Base-by-base conservation (phyloP, 2,113 vertebrate species). In the Tragelaphus imberbis region DNA sequence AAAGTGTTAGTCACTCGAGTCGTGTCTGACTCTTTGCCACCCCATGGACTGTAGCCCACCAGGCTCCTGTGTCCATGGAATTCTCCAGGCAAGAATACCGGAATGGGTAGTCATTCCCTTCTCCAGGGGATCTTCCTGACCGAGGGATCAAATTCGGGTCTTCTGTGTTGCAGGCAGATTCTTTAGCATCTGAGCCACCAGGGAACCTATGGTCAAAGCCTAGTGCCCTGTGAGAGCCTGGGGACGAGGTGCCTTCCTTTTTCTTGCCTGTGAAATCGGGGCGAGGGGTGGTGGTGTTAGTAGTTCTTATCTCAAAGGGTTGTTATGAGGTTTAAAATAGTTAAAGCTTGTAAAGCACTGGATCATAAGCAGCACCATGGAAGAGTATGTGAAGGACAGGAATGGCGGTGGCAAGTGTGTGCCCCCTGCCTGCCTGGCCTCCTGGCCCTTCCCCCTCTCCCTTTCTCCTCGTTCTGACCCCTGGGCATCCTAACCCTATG, bases 341-440 rank as follows among this genome's bases (percentile, higher is more conserved):
- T 47, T n/a, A 28, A 30, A 53, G 21, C 25, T 75, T 53, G 14
- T 2, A 16, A 68, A 61, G 91, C 25, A 6, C 17, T 61, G 61
- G n/a, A 8, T 84, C 36, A 3, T 2, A 14, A 82, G 75, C 44
- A 4, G 21, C 12, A 15, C 51, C 51, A 7, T 0, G 0, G 36
- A 2, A 51, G n/a, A 23, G 7, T 63, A 30, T 8, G 47, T 30
- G 61, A 17, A 40, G n/a, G 53, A 10, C 8, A 4, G 56, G 47
- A 40, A 1, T 21, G 49, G 63, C 2, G 47, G 36, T 63, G 68
- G 47, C 0, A 0, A 40, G 36, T 2, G 28, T 19, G 59, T 7
- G 30, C 6, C 44, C 53, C 80, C n/a, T 2, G 25, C 59, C 25
- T 10, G 2, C 6, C 19, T 63, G 65, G 65, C 84, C 33, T 56